Base-by-base conservation (phyloP, 2,113 vertebrate genomes). In the Atractosteus spatula region DNA sequence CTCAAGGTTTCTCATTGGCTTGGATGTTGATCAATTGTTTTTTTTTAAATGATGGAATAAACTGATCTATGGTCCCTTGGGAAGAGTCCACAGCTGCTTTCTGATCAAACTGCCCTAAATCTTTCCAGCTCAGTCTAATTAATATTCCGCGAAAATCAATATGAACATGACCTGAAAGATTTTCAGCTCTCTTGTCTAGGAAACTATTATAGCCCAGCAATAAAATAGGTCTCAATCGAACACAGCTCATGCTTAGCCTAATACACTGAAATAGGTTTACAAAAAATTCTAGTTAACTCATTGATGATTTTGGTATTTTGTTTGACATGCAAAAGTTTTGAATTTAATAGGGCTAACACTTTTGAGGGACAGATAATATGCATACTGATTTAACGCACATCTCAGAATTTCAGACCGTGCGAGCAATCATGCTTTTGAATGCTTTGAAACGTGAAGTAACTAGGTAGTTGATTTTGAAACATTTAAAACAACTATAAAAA, bases 81-180 rank as follows among this genome's bases (percentile, higher is more conserved):
- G 72, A 29, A 41, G 61, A 74, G 63, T 73, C 77, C 66, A 63
- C 65, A 66, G 61, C 17, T 62, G 43, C 43, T 74, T 71, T 75
- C 63, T 41, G 66, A 57, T 66, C 55, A 66, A 41, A 12, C 11
- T 55, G 41, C 41, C 55, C 71, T 68, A 62, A 73, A 68, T 0
- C 0, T 55, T 56, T 29, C 43, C 74, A 57, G 43, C 4, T 17
- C 41, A 14, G 1, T 72, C 16, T 59, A 84, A 77, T 78, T 80
- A 75, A 77, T 68, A 80, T 74, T 77, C 63, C 16, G 71, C 62
- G 69, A 29, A 80, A 83, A 77, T 62, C 62, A 42, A 75, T 68
- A 69, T 3, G 65, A 73, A 69, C 6, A 72, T 3, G 12, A 77
- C 12, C 17, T 59, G 29, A 44, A 77, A 7, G 3, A 8, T 71